Conservation (phyloP, 2,888 invertebrate genomes). For the Tortrix viridana region DNA sequence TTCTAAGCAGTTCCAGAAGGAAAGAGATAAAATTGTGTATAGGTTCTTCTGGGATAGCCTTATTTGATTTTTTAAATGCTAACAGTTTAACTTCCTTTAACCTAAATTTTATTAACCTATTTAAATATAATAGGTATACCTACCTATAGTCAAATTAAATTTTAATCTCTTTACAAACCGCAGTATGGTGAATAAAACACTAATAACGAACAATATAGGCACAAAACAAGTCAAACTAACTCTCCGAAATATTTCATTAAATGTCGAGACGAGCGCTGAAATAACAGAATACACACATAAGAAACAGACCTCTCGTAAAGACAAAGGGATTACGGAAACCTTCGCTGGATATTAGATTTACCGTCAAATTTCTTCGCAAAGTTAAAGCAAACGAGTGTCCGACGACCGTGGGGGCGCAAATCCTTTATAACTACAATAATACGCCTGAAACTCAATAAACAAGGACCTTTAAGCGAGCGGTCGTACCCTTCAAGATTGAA, state of each 20-base stretch:
- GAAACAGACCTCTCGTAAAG: conserved; percentile 44
- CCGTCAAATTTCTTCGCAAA: conserved; percentile 55
- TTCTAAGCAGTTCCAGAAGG: no score
- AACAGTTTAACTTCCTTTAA: no score
- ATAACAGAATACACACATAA: conserved; percentile 47
- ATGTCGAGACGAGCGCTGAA: conserved; percentile 46
- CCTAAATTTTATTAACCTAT: neutral
- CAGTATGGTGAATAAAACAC: conserved; percentile 4
- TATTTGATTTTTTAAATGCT: no score
- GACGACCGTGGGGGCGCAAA: conserved; percentile 44
- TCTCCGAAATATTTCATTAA: conserved; percentile 49
- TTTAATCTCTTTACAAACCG: neutral
- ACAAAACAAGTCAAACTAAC: conserved; percentile 29
- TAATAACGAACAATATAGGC: conserved; percentile 18
- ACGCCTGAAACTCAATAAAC: conserved; percentile 51
- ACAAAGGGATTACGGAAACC: conserved; percentile 57
- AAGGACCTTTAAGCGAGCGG: conserved; percentile 45
- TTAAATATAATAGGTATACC: neutral
- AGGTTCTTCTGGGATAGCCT: no score
- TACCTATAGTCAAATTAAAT: conserved; percentile 1
- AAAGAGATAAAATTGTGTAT: no score
- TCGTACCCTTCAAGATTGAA: conserved; percentile 45
- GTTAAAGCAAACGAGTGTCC: conserved; percentile 53
- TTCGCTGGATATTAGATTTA: conserved; percentile 63
- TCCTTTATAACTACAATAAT: conserved; percentile 50